These are phyloP conservation scores for Holothuria scabra DNA, from an alignment of 53 echinoderm and acorn worm genomes.

Conservation along the genomic window DNA sequence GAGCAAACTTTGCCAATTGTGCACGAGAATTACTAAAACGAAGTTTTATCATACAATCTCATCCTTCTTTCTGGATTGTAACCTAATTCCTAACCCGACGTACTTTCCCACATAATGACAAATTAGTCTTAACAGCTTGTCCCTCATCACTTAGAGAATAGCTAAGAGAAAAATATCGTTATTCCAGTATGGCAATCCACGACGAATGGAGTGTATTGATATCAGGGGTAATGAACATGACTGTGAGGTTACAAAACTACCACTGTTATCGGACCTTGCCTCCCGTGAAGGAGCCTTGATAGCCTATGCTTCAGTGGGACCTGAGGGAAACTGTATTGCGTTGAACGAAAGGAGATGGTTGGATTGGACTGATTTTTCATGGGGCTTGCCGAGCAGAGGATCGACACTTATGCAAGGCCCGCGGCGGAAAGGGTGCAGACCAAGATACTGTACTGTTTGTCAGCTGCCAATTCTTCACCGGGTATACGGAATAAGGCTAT, in stretches of 20 bases:
- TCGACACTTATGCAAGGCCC: constrained; percentile 15
- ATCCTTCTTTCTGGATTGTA: background rate
- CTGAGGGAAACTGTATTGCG: constrained; percentile 20
- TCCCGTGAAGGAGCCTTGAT: background rate
- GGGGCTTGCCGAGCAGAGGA: constrained; percentile 16
- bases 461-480: constrained; percentile 12
- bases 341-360: constrained; percentile 15
- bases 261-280: background rate
- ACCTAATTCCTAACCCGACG: background rate
- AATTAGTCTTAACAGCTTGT: too few relatives aligned
- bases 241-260: too few relatives aligned
- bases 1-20: constrained; percentile 2
- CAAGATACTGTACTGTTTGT: constrained; percentile 10
- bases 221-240: too few relatives aligned
- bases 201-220: too few relatives aligned
- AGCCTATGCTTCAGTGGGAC: background rate
- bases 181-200: too few relatives aligned
- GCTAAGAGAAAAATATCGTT: too few relatives aligned
- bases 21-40: background rate
- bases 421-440: constrained; percentile 13
- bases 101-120: too few relatives aligned
- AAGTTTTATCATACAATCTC: constrained; percentile 5
- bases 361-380: background rate
- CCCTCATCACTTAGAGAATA: too few relatives aligned
- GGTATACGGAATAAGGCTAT: background rate